Base-by-base conservation (phyloP, 2,888 invertebrate genomes). In the Erynnis tages region DNA sequence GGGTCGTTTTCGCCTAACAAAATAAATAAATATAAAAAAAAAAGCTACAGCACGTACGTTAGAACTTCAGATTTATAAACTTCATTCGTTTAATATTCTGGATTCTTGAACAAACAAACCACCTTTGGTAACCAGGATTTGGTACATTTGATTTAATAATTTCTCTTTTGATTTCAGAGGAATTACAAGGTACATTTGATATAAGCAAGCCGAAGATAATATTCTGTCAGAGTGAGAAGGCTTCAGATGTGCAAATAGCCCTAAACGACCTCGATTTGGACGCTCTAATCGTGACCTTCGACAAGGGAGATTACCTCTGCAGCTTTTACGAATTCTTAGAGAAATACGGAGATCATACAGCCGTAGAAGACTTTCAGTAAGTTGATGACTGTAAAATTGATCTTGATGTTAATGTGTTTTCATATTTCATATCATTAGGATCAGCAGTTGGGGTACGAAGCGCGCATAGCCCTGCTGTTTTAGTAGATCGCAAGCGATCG, bases 151-250 rank as follows among this genome's bases (percentile, higher is more conserved):
- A 30, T 46, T 43, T 7, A 6, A 37, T 37, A 2, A 43, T 21
- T 21, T 21, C 21, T 21, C 5, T 21, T 21, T 5, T 21, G 3
- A 21, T 67, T 69, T 5, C 60, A 79, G 80, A 35, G 3, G 80
- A 80, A 59, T 64, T 80, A 0, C 60, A 62, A 47, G 56, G 54
- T 1, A 60, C 64, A 1, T 78, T 78, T 13, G 37, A 55, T 10
- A 56, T 72, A 2, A 57, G 57, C 10, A 56, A 60, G 52, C 80
- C 80, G 2, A 76, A 73, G 49, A 53, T 76, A 13, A 62, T 80
- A 52, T 78, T 78, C 54, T 77, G 77, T 41, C 74, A 74, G 57
- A 69, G 69, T 53, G 69, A 73, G 16, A 74, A 69, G 29, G 71
- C 71, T 1, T 49, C 68, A 0, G 66, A 67, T 2, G 59, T 79